phyloP scores from a whole-genome alignment of 92 coral and sea anemone species.

The Anthopleura xanthogrammica region DNA sequence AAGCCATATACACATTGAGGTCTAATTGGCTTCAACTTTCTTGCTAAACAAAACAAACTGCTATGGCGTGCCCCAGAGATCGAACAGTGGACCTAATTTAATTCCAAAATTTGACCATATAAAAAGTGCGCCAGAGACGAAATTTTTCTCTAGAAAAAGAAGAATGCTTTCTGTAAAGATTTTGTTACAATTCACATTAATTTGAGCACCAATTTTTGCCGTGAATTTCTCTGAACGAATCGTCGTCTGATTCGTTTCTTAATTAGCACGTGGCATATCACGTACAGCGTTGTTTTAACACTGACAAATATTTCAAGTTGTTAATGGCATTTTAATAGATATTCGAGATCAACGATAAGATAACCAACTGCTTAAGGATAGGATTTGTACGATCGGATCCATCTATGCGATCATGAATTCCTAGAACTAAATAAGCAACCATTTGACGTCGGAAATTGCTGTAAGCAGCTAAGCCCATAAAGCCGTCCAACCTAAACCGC shows the following conservation, averaged over 20 bases:
- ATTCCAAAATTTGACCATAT: neutral
- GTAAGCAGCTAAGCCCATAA: too few species aligned
- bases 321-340: neutral
- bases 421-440: neutral
- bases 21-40: neutral
- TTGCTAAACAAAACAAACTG: neutral
- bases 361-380: neutral
- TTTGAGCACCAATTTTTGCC: too few species aligned
- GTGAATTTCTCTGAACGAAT: too few species aligned
- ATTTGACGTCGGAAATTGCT: neutral
- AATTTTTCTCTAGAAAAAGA: neutral
- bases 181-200: neutral
- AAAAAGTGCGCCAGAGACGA: neutral
- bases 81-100: neutral
- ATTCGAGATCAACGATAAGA: neutral
- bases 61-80: neutral
- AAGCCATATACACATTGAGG: neutral
- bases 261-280: neutral
- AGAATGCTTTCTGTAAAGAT: neutral
- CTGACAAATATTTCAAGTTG: neutral
- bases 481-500: too few species aligned
- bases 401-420: neutral
- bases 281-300: neutral
- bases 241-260: neutral
- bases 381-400: neutral